Evolutionary conservation across 2,888 invertebrate species (phyloP), one percentile per base, ranked within the genome.

Genomic region (Digitonthophagus gazella): DNA sequence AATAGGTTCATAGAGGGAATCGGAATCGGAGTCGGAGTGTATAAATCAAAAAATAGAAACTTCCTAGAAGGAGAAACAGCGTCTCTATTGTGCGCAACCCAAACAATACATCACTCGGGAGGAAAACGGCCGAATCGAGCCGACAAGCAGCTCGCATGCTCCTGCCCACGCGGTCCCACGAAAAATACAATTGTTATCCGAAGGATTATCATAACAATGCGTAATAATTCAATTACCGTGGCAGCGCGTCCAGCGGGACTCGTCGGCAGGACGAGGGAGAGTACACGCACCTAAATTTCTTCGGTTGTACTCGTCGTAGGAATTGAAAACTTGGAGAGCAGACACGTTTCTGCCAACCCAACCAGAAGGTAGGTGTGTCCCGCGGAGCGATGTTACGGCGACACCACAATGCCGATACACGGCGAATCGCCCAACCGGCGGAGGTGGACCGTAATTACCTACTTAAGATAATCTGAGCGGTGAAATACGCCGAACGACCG

Each of bases 361-460:
- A 44, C 2, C 11, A 8, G 28, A 44, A 44, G 28, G 28, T 44
- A 44, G 28, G 28, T 44, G 28, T 44, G 28, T 44, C 28, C 28
- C 28, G 28, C 28, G 28, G 28, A 44, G 28, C 28, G 28, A 44
- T 44, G 28, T 44, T 8, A 44, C 28, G 28, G 28, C 28, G 28
- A 44, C 28, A 44, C 28, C 28, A 44, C 28, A 44, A 44, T 44
- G 28, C 28, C 28, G 28, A 44, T 44, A 44, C 28, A 44, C 28
- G 28, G 28, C 28, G 65, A 18, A 44, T 16, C 22, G 44, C 18
- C 44, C 18, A 18, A 54, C 55, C 54, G 22, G 64, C 57, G 68
- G 65, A 68, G 68, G 68, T 68, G 68, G 65, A 68, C 65, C 65
- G 58, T 68, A 68, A 68, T 68, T 68, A 68, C 68, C 65, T 64